Evolutionary conservation across 2,797 vertebrate species (phyloP), one percentile per base, ranked within the genome.

Genomic region (Tolypeutes matacus): DNA sequence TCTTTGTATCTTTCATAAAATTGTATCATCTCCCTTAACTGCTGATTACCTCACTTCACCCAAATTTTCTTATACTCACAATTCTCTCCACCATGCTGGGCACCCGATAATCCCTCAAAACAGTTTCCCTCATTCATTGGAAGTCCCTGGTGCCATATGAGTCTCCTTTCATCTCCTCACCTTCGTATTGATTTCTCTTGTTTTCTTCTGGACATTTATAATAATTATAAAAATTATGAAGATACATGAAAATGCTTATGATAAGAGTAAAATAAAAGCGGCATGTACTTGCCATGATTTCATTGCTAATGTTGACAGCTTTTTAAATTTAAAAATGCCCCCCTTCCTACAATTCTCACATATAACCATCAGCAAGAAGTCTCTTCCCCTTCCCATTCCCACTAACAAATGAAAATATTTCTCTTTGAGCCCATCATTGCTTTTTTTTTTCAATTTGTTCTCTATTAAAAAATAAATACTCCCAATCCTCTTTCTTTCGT

Each of bases 141-240:
- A 65, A 91, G 27, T 29, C 64, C 20, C 46, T 36, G 10, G 17
- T 53, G 39, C 15, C 31, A 36, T 25, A 20, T 8, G 17, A 91
- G 23, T 91, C 83, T 91, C n/a, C 27, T 67, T 58, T 78, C n/a
- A 60, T 31, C 15, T 46, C 49, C 39, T 94, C 27, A 62, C 5
- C 7, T 87, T 58, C 51, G 42, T 85, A 25, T 15, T 13, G 20
- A 13, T 76, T 83, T 67, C 13, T 76, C 75, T 76, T 64, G 7
- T 36, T 67, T 70, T 96, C 25, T 88, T 88, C 36, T 90, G 34
- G 36, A 64, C 23, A 49, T 67, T 86, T 82, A 81, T 42, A 65
- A 51, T 27, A 76, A 69, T 90, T 65, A 58, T 75, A 86, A 83
- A 91, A 90, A 20, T 53, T 65, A 91, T 12, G 0, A 58, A 64